A percentile compares a stretch with the other conserved stretches of the same genome.
phyloP scores from a whole-genome alignment of 2,888 invertebrate species.

The Mythimna loreyi region DNA sequence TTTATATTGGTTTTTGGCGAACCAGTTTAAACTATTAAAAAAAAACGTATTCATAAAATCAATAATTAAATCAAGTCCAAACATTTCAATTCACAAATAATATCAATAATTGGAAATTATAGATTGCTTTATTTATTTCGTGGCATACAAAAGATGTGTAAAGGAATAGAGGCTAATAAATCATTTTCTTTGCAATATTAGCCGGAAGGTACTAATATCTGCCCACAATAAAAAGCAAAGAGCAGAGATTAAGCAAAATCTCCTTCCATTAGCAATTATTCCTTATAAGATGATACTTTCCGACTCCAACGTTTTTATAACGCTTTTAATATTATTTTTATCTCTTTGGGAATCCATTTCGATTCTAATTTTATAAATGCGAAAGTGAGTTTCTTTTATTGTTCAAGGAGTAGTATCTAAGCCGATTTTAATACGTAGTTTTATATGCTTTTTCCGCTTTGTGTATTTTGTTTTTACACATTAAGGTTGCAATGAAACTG shows the following conservation, averaged over 20 bases:
- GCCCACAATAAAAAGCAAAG: conserved; percentile 51
- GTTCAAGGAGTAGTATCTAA: conserved; percentile 5
- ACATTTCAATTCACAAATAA: too few species aligned
- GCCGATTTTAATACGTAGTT: neutral
- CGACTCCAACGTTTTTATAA: conserved; percentile 60
- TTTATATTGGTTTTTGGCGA: too few species aligned
- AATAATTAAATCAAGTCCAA: too few species aligned
- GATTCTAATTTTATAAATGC: conserved; percentile 25
- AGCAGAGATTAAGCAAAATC: conserved; percentile 62
- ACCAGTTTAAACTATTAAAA: too few species aligned
- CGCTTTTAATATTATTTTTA: conserved; percentile 65
- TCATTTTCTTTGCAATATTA: neutral
- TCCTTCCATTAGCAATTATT: conserved; percentile 75
- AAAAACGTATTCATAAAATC: too few species aligned
- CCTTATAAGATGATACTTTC: conserved; percentile 67
- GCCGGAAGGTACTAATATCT: neutral
- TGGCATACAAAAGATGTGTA: neutral
- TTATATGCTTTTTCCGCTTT: neutral
- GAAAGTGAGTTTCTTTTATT: neutral
- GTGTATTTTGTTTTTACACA: neutral
- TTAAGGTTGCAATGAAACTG: too few species aligned
- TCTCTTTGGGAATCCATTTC: conserved; percentile 27
- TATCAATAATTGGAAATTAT: too few species aligned
- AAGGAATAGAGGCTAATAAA: neutral
- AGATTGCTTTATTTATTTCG: neutral